Conservation (phyloP, 2,888 invertebrate genomes). For the Drosophila emarginata region DNA sequence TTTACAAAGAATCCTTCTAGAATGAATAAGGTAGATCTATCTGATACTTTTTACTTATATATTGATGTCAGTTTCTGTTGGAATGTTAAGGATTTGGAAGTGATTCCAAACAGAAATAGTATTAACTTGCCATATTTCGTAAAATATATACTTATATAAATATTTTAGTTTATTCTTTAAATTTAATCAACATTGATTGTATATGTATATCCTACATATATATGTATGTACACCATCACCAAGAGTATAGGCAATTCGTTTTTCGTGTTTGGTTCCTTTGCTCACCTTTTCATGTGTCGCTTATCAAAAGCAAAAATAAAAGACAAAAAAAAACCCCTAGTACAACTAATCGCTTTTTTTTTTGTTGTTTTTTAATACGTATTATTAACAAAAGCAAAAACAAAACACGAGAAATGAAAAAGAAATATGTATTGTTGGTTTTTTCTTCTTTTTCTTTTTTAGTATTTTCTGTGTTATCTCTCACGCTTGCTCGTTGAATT, state of each 20-base stretch:
- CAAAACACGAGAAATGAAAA: slow-evolving; percentile 13
- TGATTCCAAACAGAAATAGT: no score
- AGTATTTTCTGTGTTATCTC: slow-evolving; percentile 8
- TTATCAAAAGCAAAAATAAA: slow-evolving; percentile 10
- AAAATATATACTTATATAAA: no score
- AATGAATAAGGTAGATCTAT: no score
- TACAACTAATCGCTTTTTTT: slow-evolving; percentile 14
- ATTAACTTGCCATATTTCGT: no score
- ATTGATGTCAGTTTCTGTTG: no score
- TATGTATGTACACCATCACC: no score
- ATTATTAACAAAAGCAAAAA: slow-evolving; percentile 4
- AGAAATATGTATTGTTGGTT: slow-evolving; percentile 14
- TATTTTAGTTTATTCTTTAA: no score
- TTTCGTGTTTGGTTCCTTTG: not conserved
- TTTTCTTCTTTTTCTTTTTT: slow-evolving; percentile 24
- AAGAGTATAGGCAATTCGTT: slow-evolving; percentile 1
- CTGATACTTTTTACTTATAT: no score
- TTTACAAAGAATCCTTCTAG: no score
- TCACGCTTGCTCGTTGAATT: slow-evolving; percentile 32
- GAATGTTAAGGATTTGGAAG: no score
- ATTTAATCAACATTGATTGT: no score
- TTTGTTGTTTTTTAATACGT: slow-evolving; percentile 19
- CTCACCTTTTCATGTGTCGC: slow-evolving; percentile 7
- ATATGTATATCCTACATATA: no score
- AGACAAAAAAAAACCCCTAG: slow-evolving; percentile 1